phyloP scores from a whole-genome alignment of 1,140 invertebrate species.

The Ctenoplectra terminalis region DNA sequence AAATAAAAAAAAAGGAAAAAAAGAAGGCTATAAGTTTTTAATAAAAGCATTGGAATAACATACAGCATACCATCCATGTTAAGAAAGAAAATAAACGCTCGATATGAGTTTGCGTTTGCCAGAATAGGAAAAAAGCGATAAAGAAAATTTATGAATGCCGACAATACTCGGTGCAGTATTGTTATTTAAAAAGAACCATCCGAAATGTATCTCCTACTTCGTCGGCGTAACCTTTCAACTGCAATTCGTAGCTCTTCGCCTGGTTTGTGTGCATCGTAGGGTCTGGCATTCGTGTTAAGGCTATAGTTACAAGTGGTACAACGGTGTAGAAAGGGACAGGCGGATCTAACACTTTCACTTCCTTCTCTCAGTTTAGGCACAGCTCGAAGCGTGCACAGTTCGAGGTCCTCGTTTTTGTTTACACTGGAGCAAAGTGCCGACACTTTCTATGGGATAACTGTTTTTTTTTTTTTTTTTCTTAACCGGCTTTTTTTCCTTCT shows the following conservation, averaged over 20 bases:
- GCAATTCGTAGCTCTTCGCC: too few species aligned
- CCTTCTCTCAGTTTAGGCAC: constrained; percentile 13
- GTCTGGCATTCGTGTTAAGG: too few species aligned
- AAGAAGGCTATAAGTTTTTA: too few species aligned
- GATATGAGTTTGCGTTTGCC: neutral
- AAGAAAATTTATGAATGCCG: constrained; percentile 2
- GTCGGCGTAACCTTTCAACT: constrained; percentile 3
- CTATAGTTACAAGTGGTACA: too few species aligned
- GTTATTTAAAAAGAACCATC: constrained; percentile 1
- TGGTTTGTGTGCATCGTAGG: too few species aligned
- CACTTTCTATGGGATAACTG: constrained; percentile 16
- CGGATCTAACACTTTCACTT: constrained; percentile 25
- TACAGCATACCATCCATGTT: neutral
- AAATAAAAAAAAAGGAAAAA: too few species aligned
- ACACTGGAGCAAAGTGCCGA: neutral
- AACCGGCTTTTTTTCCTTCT: neutral
- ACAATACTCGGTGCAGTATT: neutral
- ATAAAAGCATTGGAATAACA: neutral
- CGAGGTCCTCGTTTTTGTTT: constrained; percentile 8
- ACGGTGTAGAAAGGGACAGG: neutral
- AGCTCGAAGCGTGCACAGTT: neutral
- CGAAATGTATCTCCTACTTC: neutral
- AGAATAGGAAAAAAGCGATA: neutral
- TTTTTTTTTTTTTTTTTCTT: constrained; percentile 28
- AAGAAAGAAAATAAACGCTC: neutral